Evolutionary conservation across 2,113 vertebrate species (phyloP).

Genomic region (Mohoua ochrocephala): DNA sequence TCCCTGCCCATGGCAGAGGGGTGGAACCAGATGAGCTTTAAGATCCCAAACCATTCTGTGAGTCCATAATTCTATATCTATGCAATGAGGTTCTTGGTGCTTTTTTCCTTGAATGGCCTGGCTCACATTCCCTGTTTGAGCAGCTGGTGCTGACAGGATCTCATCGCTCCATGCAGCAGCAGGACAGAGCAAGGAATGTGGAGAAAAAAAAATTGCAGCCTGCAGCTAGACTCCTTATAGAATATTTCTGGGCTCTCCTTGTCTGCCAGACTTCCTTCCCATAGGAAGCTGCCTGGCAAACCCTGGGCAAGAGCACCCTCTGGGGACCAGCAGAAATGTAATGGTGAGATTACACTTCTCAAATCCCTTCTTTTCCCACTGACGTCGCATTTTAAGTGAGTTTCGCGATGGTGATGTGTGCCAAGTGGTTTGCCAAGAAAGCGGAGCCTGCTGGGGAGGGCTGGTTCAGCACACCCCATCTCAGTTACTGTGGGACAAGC

Average conservation of each 20-base stretch:
- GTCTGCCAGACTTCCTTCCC: not conserved
- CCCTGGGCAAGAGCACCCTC: not conserved
- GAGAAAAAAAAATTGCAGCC: not conserved
- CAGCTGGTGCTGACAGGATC: not conserved
- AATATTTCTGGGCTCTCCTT: not conserved
- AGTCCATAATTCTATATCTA: not conserved
- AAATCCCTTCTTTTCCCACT: not conserved
- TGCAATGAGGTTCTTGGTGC: not conserved
- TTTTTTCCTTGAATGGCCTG: not conserved
- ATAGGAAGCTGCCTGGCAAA: not conserved
- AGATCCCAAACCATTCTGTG: not conserved
- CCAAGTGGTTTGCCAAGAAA: not conserved
- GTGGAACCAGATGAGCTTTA: not conserved
- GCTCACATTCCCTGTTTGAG: fast-evolving
- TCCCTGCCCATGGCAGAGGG: not conserved
- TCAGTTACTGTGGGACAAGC: not conserved
- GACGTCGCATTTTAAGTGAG: not conserved
- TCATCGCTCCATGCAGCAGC: not conserved
- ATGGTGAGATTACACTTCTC: not conserved
- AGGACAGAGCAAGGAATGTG: not conserved
- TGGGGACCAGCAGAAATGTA: not conserved
- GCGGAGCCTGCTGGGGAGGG: not conserved
- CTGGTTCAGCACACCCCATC: fast-evolving
- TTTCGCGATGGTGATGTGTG: not conserved
- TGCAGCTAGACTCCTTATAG: not conserved